Conservation (phyloP, 2,888 invertebrate genomes). For the Frankliniella intonsa region DNA sequence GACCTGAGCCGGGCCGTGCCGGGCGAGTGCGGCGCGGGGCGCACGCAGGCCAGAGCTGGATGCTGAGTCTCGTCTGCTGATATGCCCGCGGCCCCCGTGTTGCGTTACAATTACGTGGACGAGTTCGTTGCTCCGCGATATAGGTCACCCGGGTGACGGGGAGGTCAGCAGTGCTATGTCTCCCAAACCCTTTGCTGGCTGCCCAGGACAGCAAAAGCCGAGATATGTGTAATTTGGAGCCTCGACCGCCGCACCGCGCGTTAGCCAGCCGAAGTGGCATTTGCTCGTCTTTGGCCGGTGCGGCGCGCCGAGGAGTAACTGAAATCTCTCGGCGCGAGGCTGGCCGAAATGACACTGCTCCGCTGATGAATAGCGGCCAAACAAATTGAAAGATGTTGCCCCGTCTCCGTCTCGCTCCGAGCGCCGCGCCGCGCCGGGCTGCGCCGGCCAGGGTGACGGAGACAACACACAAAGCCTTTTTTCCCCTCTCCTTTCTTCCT, state of each 20-base stretch:
- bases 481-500: not conserved
- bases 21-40: not conserved
- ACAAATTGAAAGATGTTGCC: not conserved
- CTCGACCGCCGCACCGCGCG: not conserved
- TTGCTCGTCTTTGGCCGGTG: too few relatives aligned
- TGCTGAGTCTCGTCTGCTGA: too few relatives aligned
- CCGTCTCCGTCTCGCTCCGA: not conserved
- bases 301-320: too few relatives aligned
- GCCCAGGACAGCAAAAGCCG: too few relatives aligned
- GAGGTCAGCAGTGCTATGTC: not conserved
- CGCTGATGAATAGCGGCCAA: not conserved
- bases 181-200: not conserved
- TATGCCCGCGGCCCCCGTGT: not conserved
- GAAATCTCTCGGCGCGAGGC: too few relatives aligned
- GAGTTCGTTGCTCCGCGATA: not conserved
- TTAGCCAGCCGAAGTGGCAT: too few relatives aligned
- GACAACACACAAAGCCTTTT: too few relatives aligned
- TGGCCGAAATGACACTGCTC: too few relatives aligned
- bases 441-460: too few relatives aligned
- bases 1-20: not conserved
- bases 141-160: not conserved
- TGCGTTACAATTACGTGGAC: not conserved
- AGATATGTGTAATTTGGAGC: not conserved
- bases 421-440: not conserved
- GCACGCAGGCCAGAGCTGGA: slow-evolving; percentile 27